Base-by-base conservation (phyloP, 2,113 vertebrate species). In the Hiodon alosoides region DNA sequence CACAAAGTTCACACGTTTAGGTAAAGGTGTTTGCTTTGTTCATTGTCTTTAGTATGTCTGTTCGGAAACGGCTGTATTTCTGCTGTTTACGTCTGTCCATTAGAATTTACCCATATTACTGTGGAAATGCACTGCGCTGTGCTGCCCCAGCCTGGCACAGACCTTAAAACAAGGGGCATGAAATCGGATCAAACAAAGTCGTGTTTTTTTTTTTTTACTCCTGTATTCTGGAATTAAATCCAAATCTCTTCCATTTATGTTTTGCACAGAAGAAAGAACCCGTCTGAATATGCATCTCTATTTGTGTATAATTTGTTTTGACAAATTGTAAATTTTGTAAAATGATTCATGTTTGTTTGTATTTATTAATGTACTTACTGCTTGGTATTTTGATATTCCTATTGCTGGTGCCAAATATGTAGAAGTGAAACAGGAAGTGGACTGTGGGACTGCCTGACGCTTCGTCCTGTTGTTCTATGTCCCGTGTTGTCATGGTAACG, bases 371-470 rank as follows among this genome's bases (percentile, higher is more conserved):
- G 64, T 31, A 67, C n/a, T 74, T 64, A 31, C 8, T 53, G 17
- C 67, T 69, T 31, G n/a, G 5, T 58, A 62, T 73, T 64, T 73
- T 74, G 61, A 74, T 55, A 74, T 66, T 31, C 52, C 51, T 31
- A 47, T 74, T 48, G 72, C 6, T 57, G 17, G 72, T 48, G 51
- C 72, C 62, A 74, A 74, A 74, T 16, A 61, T 14, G 17, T 54
- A 47, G n/a, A 11, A 66, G 62, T 54, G 48, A 64, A 74, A 50
- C 16, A 67, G 13, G 55, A 74, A 4, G n/a, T 11, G 7, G 69
- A 67, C 46, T 57, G 48, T 47, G 31, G 31, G 14, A 47, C 16
- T 48, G 7, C 46, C 3, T n/a, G 6, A 58, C 46, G 54, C 53
- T 67, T 17, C 54, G 53, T 51, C 51, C 11, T 54, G 48, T 58